Base-by-base conservation (phyloP, 1,140 invertebrate genomes). In the Cephus cinctus region DNA sequence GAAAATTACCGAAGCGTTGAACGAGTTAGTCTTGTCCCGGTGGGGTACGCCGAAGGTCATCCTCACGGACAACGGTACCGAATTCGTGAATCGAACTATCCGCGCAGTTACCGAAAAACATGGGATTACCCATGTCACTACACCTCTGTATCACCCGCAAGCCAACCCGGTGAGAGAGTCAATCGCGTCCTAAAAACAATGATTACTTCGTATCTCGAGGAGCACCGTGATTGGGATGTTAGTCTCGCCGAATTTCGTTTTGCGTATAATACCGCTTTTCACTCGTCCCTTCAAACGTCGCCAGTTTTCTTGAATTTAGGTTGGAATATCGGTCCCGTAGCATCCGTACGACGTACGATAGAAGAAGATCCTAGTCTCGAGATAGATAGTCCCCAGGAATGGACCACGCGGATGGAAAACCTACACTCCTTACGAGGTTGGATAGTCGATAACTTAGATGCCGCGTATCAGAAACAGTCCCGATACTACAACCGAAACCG, bases 291-390 rank as follows among this genome's bases (percentile, higher is more conserved):
- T 1, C 22, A 39, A 16, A 19, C 27, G 0, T 42, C 43, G 2
- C 51, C 50, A 18, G 47, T 51, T 6, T 57, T 50, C 31, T 15
- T 50, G 12, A 53, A 53, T 30, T 53, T 43, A n/a, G 50, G 50
- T 5, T 15, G 54, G 4, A 31, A 50, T 20, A 46, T 30, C 6
- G 20, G 11, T 20, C 19, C 42, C 3, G 41, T 20, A 4, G 14
- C 22, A n/a, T 40, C 27, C 12, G 16, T 42, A 18, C 30, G 35
- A 9, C 25, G 35, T 2, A 27, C 32, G 11, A 2, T 35, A 16
- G 50, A 52, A 18, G 35, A 12, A 1, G 19, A 25, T 2, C 1
- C 9, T 4, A 11, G 23, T 12, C 12, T 53, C 15, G 14, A 38
- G 1, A 14, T 4, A 3, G 16, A 19, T 3, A 25, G 39, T 3